Evolutionary conservation across 1,140 invertebrate genomes (phyloP).

Genomic region (Megalopta genalis): DNA sequence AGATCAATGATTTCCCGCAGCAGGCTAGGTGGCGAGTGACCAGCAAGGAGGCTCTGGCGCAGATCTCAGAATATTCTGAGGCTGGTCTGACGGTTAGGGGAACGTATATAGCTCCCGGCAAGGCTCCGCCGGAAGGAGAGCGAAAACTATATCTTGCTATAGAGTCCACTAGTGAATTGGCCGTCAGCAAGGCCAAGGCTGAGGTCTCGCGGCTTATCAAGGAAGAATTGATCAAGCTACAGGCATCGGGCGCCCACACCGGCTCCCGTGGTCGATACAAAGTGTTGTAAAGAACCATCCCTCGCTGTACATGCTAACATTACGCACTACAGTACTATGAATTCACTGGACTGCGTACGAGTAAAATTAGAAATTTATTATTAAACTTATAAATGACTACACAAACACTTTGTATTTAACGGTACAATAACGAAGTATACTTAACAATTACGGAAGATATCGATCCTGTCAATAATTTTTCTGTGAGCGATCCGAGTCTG

Average conservation of each 20-base stretch:
- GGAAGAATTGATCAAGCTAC: conserved; percentile 96
- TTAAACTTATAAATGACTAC: conserved; percentile 58
- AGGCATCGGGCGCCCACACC: conserved; percentile 91
- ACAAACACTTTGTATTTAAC: conserved; percentile 64
- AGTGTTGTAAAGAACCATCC: conserved; percentile 86
- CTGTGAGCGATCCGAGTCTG: conserved; percentile 31
- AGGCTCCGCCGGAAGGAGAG: conserved; percentile 95
- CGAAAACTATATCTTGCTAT: conserved; percentile 99
- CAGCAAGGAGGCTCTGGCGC: conserved; percentile 97
- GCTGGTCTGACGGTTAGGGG: conserved; percentile 98
- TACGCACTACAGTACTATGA: neutral
- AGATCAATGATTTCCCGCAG: conserved; percentile 99
- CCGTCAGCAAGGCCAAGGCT: conserved; percentile 98
- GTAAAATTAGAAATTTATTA: conserved; percentile 64
- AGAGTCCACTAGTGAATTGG: conserved; percentile 97
- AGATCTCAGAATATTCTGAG: conserved; percentile 99
- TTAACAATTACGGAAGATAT: conserved; percentile 40
- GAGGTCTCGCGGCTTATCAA: conserved; percentile 99
- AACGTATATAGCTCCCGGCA: conserved; percentile 96
- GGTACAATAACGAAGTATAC: conserved; percentile 58
- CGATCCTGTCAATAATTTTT: conserved; percentile 42
- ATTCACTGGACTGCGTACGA: conserved; percentile 27
- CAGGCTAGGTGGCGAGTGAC: conserved; percentile 99
- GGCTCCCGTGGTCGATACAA: conserved; percentile 97
- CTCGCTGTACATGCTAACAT: neutral